Base-by-base conservation (phyloP, 2,888 invertebrate species). In the Mamestra brassicae region DNA sequence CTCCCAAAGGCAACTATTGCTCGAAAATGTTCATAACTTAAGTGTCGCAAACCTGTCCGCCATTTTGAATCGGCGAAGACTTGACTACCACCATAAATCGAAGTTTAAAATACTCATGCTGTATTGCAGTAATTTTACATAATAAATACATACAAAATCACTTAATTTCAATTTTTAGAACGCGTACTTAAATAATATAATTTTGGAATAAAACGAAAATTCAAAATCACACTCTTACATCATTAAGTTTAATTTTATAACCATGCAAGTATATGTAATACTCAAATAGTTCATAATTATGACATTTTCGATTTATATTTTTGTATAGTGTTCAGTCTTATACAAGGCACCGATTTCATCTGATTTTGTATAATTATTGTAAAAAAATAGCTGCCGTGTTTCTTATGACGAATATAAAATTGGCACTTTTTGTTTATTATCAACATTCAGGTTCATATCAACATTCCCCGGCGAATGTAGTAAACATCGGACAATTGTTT, bases 261-360 rank as follows among this genome's bases (percentile, higher is more conserved):
- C 47, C 80, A 86, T 85, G 81, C 85, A 78, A 84, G 69, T 50
- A 83, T 77, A 50, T 75, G 54, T 57, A 50, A 66, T 72, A 76
- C 58, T 81, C 76, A 64, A 73, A 72, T 73, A 73, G 55, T 62
- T 15, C 17, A 72, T 55, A 78, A 55, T 62, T 42, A 80, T 64
- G 74, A 81, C 50, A 73, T 79, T 76, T 77, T 68, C 13, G 45
- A 76, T 86, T 85, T 77, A 74, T 80, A 26, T 86, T 87, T 89
- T 76, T 86, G 80, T 86, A 87, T 77, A 85, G 81, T 91, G 50
- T 82, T 87, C 95, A 95, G 94, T 95, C 95, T 95, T 93, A 87
- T 82, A 87, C 88, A 94, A 95, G 95, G 95, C 95, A 95, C 95
- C 92, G 87, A 93, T 91, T 88, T 84, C 79, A 76, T 90, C 85